Evolutionary conservation across 2,797 vertebrate genomes (phyloP), one percentile per base, ranked within the genome.

Genomic region (Coregonus ussuriensis): DNA sequence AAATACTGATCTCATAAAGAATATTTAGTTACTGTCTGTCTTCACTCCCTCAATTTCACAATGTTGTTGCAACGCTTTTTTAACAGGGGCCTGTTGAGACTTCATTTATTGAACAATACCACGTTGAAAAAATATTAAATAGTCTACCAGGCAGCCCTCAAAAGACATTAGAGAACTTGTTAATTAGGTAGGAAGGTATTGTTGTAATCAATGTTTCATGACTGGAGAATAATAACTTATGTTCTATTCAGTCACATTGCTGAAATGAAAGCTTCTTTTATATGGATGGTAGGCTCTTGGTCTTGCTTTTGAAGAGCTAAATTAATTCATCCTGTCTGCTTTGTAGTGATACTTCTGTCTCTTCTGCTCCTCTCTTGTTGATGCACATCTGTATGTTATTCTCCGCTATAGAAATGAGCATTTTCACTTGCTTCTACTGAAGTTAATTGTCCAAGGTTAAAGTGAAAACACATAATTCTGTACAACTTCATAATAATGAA

Each of bases 281-380:
- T 15, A 33, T 51, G 66, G n/a, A n/a, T 51, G 11, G 59, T n/a
- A n/a, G 9, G 52, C 29, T 16, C 5, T 31, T 35, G 29, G 65
- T 53, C 31, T 62, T 62, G 47, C 47, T 66, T 79, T 75, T 51
- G 71, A 67, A 16, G 53, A 52, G 18, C 25, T 70, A 76, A 63
- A 80, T 41, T 69, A 76, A 80, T 51, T 73, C 51, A 72, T 70
- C 79, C 52, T 1, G 18, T 69, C 63, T 68, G 35, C 74, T 76
- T 72, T 74, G 63, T 76, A 53, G 31, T 35, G 3, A 16, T 62
- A 5, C 18, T 76, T 59, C 63, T 16, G 13, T 47, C 6, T 54
- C 13, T 63, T 69, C 35, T 21, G 11, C 35, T 16, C 35, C 66
- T 67, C 66, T 35, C 15, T 16, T 33, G 65, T 33, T 15, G 15